Base-by-base conservation (phyloP, 2,888 invertebrate genomes). In the Eilema griseolum region DNA sequence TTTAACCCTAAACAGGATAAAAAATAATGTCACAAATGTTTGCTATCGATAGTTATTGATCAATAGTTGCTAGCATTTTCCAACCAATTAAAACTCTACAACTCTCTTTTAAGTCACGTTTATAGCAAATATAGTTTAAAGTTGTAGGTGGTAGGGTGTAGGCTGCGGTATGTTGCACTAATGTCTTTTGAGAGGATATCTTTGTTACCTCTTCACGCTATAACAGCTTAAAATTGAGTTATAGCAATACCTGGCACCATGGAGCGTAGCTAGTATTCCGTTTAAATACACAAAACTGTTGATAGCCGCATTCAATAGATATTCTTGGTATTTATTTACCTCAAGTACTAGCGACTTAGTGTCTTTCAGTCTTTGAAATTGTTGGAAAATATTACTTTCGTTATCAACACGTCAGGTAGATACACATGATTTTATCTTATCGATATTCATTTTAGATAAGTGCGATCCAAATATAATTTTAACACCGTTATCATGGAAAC, bases 391-490 rank as follows among this genome's bases (percentile, higher is more conserved):
- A 28, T 8, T n/a, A 26, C 26, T 46, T 16, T 20, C 28, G 24
- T 62, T 62, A 62, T 68, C 67, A 56, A 37, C 46, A 67, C 37
- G 46, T 20, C 52, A 67, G 16, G 31, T 46, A 67, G 16, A 23
- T 46, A 11, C 52, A 67, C 33, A 33, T 63, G 46, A 63, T 33
- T n/a, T 20, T 61, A 59, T 66, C 31, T 62, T 59, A 60, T 57
- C 46, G 20, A 52, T 52, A 52, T 52, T 52, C 52, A n/a, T n/a
- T n/a, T 52, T n/a, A 52, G 52, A 52, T 67, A 67, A 52, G 59
- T 46, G 28, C 23, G 31, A 66, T 62, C 41, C 59, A 62, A 59
- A 26, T 66, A 14, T 66, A 62, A 70, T 60, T 28, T 64, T 62
- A 57, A 56, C 33, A 37, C 24, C 41, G 65, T 37, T 66, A 66